Evolutionary conservation across 2,797 vertebrate genomes (phyloP).

Genomic region (Sebastes baramenuke): DNA sequence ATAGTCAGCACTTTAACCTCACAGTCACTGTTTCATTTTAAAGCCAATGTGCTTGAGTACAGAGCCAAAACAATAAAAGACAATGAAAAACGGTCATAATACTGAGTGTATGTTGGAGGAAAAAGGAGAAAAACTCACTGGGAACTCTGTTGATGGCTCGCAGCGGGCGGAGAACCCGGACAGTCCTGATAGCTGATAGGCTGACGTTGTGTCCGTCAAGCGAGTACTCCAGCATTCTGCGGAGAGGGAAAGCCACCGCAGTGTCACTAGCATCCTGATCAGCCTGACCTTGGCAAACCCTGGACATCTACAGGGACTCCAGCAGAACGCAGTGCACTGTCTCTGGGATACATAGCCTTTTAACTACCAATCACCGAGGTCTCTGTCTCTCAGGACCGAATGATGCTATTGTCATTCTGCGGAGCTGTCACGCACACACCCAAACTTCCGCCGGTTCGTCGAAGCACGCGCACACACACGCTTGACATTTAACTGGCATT

Average conservation of each 20-base stretch:
- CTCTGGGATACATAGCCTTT: constrained; percentile 61
- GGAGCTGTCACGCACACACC: constrained; percentile 33
- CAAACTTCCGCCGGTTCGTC: constrained; percentile 5
- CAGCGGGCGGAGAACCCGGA: constrained; percentile 94
- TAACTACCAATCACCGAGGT: constrained; percentile 68
- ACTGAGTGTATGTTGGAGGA: neutral
- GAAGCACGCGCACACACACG: constrained; percentile 56
- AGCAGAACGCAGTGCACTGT: constrained; percentile 22
- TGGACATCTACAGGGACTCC: constrained; percentile 46
- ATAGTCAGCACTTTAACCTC: constrained; percentile 44
- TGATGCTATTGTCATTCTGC: constrained; percentile 73
- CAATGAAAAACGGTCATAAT: neutral
- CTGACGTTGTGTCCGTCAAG: constrained; percentile 96
- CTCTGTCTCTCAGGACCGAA: constrained; percentile 56
- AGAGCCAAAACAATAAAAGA: neutral
- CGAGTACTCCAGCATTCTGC: constrained; percentile 98
- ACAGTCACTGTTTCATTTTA: constrained; percentile 20
- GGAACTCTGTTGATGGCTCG: constrained; percentile 98
- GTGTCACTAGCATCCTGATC: constrained; percentile 59
- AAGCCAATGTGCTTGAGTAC: constrained; percentile 4
- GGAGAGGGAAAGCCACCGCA: constrained; percentile 40
- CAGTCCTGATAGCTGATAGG: constrained; percentile 95
- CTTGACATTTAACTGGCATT: constrained; percentile 87
- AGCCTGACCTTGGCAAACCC: constrained; percentile 65
- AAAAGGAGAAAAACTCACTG: constrained; percentile 85